A percentile compares a stretch with the other conserved stretches of the same genome.
Conservation (phyloP, 2,888 invertebrate genomes). For the Electrophaes corylata region DNA sequence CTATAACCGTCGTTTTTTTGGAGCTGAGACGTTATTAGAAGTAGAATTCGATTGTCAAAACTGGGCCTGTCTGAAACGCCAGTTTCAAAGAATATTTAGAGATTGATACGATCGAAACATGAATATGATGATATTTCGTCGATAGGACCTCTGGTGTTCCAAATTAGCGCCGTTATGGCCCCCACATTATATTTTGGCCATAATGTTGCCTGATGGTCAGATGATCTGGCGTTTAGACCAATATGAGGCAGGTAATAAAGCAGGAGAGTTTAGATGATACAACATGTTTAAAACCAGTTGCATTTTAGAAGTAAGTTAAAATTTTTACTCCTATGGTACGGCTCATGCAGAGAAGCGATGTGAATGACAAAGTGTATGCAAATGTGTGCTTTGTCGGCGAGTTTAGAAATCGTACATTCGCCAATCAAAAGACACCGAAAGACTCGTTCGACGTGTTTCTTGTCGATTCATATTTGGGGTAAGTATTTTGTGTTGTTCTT, state of each 20-base stretch:
- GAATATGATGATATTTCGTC: too few relatives aligned
- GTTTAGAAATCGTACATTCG: constrained; percentile 42
- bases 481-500: constrained; percentile 2
- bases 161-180: too few relatives aligned
- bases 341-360: constrained; percentile 52
- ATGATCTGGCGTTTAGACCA: background rate
- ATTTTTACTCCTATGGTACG: background rate
- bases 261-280: too few relatives aligned
- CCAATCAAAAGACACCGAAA: constrained; percentile 53
- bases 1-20: too few relatives aligned
- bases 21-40: too few relatives aligned
- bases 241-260: background rate
- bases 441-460: constrained; percentile 13
- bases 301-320: background rate
- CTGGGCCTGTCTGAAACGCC: too few relatives aligned
- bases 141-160: too few relatives aligned
- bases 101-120: too few relatives aligned
- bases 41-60: too few relatives aligned
- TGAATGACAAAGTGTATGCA: constrained; percentile 83
- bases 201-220: too few relatives aligned
- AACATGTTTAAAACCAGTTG: background rate
- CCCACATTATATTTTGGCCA: too few relatives aligned
- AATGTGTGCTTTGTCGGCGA: constrained; percentile 73
- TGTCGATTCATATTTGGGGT: constrained; percentile 11
- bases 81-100: too few relatives aligned